Conservation (phyloP, 2,113 vertebrate genomes). For the Odontesthes bonariensis region DNA sequence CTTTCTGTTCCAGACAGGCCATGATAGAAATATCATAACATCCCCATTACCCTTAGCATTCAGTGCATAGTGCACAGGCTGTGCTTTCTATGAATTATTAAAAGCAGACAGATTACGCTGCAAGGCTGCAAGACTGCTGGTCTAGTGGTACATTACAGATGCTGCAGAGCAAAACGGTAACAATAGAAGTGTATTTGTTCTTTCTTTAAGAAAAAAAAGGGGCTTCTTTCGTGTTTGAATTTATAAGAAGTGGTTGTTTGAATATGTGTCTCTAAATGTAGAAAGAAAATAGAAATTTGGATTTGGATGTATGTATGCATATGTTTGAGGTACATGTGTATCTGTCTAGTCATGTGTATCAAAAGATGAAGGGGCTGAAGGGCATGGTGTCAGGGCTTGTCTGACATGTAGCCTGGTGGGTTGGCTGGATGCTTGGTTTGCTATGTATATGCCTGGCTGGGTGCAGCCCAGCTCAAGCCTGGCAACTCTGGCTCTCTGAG, state of each 20-base stretch:
- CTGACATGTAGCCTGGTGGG: conserved; percentile 80
- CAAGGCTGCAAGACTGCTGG: conserved; percentile 77
- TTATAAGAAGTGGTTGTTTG: conserved; percentile 11
- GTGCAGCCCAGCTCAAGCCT: conserved; percentile 71
- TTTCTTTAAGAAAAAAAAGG: not conserved
- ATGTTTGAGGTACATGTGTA: conserved; percentile 15
- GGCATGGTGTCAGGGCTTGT: conserved; percentile 79
- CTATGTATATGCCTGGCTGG: conserved; percentile 70
- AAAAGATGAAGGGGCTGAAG: conserved; percentile 69
- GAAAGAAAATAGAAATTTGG: conserved; percentile 12
- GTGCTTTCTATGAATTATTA: conserved; percentile 80
- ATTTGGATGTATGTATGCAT: conserved; percentile 16
- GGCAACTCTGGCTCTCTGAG: conserved; percentile 61
- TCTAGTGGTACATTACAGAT: conserved; percentile 73
- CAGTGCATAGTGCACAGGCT: conserved; percentile 67
- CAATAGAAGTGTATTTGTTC: conserved; percentile 59
- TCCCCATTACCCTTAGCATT: conserved; percentile 75
- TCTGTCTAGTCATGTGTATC: conserved; percentile 35
- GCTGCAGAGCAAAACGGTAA: conserved; percentile 69
- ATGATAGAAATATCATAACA: conserved; percentile 81
- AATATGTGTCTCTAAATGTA: not conserved
- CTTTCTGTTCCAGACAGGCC: conserved; percentile 71
- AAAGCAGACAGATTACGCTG: conserved; percentile 79
- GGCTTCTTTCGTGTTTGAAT: conserved; percentile 16
- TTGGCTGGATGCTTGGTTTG: conserved; percentile 68